Conservation (phyloP, 2,113 vertebrate species). For the Narcine bancroftii region DNA sequence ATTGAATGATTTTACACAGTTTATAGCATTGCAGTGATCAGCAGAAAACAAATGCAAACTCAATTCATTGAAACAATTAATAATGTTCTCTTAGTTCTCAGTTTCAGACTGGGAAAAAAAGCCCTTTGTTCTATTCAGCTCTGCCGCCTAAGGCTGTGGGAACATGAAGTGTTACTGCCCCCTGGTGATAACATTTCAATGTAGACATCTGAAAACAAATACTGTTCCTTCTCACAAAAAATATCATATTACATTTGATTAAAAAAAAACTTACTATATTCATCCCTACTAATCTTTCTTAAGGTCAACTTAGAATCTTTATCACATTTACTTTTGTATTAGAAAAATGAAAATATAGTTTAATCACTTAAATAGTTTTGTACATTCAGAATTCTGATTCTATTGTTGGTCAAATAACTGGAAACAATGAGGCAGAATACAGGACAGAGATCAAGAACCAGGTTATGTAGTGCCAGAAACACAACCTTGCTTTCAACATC, state of each 20-base stretch:
- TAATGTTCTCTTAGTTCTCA: slow-evolving; percentile 14
- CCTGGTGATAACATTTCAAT: slow-evolving; percentile 30
- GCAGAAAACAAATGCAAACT: background rate
- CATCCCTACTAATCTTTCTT: background rate
- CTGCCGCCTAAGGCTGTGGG: background rate
- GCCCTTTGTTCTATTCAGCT: slow-evolving; percentile 16
- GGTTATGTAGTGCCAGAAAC: no score
- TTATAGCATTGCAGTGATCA: background rate
- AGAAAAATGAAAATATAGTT: background rate
- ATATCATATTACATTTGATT: background rate
- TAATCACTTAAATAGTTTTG: background rate
- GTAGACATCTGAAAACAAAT: background rate
- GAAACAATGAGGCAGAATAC: no score
- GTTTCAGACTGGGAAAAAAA: background rate
- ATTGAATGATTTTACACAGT: background rate
- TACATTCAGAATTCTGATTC: background rate
- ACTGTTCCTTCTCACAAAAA: background rate
- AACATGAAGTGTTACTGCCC: slow-evolving; percentile 35
- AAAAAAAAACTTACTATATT: background rate
- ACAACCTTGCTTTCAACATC: no score
- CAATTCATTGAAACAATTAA: background rate
- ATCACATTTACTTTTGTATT: background rate
- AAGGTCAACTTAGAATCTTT: background rate
- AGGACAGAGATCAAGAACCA: no score
- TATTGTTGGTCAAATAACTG: no score